Evolutionary conservation across 2,888 invertebrate genomes (phyloP).

Genomic region (Zhuqinia jingwanae): DNA sequence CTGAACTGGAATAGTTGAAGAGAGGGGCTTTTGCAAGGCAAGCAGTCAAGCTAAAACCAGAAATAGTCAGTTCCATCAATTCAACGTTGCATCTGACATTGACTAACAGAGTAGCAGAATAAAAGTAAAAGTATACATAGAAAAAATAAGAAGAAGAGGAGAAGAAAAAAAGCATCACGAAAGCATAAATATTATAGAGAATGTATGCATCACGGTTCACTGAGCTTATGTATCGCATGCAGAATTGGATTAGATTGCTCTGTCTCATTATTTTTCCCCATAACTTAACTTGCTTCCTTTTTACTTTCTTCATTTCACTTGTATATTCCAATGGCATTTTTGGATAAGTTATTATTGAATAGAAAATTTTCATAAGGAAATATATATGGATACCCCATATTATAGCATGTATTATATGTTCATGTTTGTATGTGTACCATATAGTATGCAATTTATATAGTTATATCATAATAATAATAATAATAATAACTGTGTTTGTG

Average conservation of each 20-base stretch:
- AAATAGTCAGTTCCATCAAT: conserved; percentile 65
- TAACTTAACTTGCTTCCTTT: conserved; percentile 70
- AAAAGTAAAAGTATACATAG: not conserved
- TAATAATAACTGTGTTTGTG: no score
- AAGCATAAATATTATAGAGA: conserved; percentile 37
- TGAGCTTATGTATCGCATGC: conserved; percentile 71
- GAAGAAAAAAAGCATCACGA: conserved; percentile 20
- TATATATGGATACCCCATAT: not conserved
- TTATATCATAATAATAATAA: conserved; percentile 9
- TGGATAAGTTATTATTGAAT: conserved; percentile 46
- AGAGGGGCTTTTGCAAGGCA: not conserved
- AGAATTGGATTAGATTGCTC: conserved; percentile 71
- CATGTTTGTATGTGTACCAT: not conserved
- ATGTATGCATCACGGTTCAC: conserved; percentile 72
- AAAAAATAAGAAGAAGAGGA: not conserved
- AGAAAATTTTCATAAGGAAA: conserved; percentile 9
- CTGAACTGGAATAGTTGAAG: no score
- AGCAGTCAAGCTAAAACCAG: conserved; percentile 65
- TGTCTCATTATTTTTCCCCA: conserved; percentile 72
- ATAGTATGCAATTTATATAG: not conserved
- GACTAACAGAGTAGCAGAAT: conserved; percentile 40
- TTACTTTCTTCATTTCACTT: conserved; percentile 61
- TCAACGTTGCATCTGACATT: conserved; percentile 58
- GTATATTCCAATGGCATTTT: conserved; percentile 34
- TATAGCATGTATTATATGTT: not conserved